phyloP scores from a whole-genome alignment of 2,888 invertebrate genomes.

The Bellardia pandia region DNA sequence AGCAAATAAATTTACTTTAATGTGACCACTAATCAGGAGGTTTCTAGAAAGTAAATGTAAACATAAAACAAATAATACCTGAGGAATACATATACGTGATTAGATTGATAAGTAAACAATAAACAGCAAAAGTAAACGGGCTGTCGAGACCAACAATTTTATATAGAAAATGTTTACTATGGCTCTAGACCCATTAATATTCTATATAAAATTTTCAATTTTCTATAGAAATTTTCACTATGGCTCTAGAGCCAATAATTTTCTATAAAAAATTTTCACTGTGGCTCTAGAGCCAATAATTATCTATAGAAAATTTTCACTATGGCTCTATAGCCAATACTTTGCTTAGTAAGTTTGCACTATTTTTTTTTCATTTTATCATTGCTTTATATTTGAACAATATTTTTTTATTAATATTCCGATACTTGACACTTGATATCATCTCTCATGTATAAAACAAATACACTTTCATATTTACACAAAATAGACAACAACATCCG shows the following conservation, averaged over 20 bases:
- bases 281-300: background rate
- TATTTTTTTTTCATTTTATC: background rate
- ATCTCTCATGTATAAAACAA: conserved; percentile 27
- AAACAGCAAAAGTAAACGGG: too few relatives aligned
- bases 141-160: too few relatives aligned
- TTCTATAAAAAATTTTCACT: background rate
- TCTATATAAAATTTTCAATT: background rate
- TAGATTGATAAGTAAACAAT: background rate
- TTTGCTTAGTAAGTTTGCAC: background rate
- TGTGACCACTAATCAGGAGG: conserved; percentile 4
- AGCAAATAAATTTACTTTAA: background rate
- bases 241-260: background rate
- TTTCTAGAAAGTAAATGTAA: background rate
- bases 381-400: background rate
- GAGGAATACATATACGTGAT: background rate
- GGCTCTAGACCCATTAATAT: background rate
- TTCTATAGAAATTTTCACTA: too few relatives aligned
- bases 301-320: background rate
- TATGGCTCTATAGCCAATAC: background rate
- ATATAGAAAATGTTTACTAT: too few relatives aligned
- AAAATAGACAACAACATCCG: conserved; percentile 67
- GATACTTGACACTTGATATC: conserved; percentile 57
- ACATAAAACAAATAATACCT: background rate
- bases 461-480: conserved; percentile 46
- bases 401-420: background rate